phyloP scores from a whole-genome alignment of 2,113 vertebrate species.

The Lophotis ruficrista region DNA sequence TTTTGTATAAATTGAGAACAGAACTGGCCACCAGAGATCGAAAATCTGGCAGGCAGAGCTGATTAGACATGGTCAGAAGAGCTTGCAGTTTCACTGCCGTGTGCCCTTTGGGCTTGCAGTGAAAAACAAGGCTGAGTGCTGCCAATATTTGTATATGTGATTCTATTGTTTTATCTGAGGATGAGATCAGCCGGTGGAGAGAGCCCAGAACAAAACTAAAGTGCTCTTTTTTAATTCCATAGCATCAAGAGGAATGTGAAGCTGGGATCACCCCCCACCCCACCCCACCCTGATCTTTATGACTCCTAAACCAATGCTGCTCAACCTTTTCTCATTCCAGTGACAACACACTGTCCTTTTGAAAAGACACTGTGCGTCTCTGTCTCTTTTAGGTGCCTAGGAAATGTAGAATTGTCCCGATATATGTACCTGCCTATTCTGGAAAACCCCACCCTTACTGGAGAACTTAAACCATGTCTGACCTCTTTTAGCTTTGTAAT shows the following conservation, averaged over 20 bases:
- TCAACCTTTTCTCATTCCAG: background rate
- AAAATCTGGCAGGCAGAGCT: slow-evolving; percentile 2
- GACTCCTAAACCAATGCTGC: background rate
- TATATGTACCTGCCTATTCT: fast-evolving
- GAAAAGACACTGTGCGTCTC: background rate
- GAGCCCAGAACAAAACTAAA: background rate
- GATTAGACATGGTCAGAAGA: slow-evolving; percentile 52
- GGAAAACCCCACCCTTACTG: background rate
- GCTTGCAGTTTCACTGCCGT: background rate
- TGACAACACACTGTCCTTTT: background rate
- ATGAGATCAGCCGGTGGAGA: background rate
- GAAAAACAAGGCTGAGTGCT: slow-evolving; percentile 30
- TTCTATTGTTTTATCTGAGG: background rate
- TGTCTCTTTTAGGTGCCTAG: background rate
- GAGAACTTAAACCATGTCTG: background rate
- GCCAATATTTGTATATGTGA: background rate
- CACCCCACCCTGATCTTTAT: background rate
- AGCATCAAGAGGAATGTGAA: background rate
- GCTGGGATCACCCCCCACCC: background rate
- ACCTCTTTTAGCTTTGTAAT: background rate
- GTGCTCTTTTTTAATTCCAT: background rate
- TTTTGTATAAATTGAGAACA: background rate
- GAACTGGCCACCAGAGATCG: slow-evolving; percentile 2
- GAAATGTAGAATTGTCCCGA: background rate
- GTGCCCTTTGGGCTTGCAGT: background rate